Conservation (phyloP, 2,888 invertebrate species). For the Leptopterna dolabrata region DNA sequence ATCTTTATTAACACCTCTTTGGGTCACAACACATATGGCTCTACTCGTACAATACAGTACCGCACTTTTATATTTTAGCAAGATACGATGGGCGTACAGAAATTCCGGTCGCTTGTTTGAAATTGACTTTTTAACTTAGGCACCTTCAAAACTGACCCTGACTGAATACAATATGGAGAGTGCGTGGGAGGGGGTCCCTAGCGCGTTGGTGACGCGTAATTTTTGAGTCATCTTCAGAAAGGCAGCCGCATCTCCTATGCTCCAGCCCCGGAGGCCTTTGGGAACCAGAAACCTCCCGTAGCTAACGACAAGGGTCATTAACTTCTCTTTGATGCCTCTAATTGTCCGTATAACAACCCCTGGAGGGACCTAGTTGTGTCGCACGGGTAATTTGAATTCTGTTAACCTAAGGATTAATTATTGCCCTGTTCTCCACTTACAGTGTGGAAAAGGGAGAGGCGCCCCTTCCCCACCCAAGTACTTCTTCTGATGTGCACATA, state of each 20-base stretch:
- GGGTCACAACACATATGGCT: no score
- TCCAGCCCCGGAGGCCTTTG: constrained; percentile 7
- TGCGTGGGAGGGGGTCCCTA: background rate
- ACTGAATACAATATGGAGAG: no score
- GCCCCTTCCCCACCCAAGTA: background rate
- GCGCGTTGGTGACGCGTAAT: background rate
- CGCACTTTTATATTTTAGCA: no score
- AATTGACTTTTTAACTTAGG: no score
- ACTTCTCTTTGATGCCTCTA: constrained; percentile 52
- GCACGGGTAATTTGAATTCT: constrained; percentile 49
- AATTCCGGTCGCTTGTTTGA: no score
- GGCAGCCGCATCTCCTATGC: constrained; percentile 1
- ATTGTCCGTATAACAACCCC: constrained; percentile 51
- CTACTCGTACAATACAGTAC: no score
- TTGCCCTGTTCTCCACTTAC: constrained; percentile 44
- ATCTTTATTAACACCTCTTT: no score
- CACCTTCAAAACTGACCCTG: no score
- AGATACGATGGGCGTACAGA: no score
- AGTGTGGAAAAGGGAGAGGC: constrained; percentile 11
- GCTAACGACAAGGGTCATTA: constrained; percentile 51
- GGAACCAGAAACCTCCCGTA: constrained; percentile 29
- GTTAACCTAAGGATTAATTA: constrained; percentile 51
- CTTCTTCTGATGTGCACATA: background rate
- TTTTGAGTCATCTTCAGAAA: background rate
- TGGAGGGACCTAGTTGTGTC: constrained; percentile 19